Conservation (phyloP, 2,888 invertebrate species). For the Cinara cedri region DNA sequence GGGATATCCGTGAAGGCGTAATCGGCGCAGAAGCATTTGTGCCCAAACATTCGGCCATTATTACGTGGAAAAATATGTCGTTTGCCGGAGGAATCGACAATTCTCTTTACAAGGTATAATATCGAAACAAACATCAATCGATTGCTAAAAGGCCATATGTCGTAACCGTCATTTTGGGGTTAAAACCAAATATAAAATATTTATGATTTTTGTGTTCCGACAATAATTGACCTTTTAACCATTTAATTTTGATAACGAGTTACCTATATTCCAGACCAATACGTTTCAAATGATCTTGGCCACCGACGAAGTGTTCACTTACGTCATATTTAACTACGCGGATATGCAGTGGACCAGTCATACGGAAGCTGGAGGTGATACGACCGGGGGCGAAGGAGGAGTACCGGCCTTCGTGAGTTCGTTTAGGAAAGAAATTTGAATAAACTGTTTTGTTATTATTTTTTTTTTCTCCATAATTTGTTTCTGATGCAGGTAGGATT, state of each 20-base stretch:
- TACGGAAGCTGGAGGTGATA: conserved; percentile 89
- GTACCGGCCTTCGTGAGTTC: conserved; percentile 81
- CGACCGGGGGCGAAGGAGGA: conserved; percentile 84
- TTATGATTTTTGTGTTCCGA: too few species aligned
- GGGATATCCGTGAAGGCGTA: conserved; percentile 89
- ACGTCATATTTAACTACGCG: conserved; percentile 93
- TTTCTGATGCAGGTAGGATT: conserved; percentile 78
- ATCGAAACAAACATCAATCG: background rate
- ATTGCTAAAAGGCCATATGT: too few species aligned
- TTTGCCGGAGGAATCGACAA: conserved; percentile 87
- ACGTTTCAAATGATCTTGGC: conserved; percentile 94
- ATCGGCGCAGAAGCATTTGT: conserved; percentile 89
- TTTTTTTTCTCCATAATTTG: background rate
- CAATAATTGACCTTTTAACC: too few species aligned
- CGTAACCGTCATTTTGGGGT: too few species aligned
- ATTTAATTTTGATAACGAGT: too few species aligned
- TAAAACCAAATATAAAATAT: too few species aligned
- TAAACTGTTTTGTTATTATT: background rate
- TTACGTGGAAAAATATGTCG: conserved; percentile 96
- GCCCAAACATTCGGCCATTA: conserved; percentile 87
- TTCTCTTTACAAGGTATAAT: conserved; percentile 71
- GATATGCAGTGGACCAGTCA: conserved; percentile 89
- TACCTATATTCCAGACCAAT: conserved; percentile 76
- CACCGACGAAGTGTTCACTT: conserved; percentile 92
- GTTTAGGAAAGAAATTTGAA: background rate